Percentiles rank a stretch among this genome's conserved stretches.
These are phyloP conservation scores for Stenopsyche tienmushanensis DNA, from an alignment of 1,140 invertebrate species.

Conservation along the genomic window DNA sequence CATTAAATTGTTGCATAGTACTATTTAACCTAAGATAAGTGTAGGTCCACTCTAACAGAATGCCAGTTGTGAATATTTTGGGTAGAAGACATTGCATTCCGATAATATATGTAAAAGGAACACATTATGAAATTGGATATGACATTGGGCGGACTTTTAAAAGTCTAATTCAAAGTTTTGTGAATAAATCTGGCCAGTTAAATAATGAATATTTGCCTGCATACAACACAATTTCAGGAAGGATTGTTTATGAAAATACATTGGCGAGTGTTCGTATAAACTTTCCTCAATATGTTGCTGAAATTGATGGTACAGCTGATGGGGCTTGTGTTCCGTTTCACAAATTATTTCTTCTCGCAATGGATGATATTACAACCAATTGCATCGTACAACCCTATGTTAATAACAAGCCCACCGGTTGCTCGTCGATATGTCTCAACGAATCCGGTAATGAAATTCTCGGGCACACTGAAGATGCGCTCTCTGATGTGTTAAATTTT, in stretches of 20 bases:
- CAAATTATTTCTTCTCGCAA: conserved; percentile 77
- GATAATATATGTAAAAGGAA: conserved; percentile 73
- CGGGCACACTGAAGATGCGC: conserved; percentile 84
- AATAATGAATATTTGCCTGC: conserved; percentile 68
- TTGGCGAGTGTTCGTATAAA: conserved; percentile 64
- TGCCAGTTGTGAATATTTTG: conserved; percentile 44
- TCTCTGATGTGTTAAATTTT: conserved; percentile 72
- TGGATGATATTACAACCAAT: conserved; percentile 76
- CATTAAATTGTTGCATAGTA: too few relatives aligned
- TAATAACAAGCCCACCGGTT: conserved; percentile 68
- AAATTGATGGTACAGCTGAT: conserved; percentile 80
- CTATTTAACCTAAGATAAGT: too few relatives aligned
- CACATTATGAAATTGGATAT: conserved; percentile 82
- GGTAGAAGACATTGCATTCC: conserved; percentile 69
- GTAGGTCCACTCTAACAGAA: too few relatives aligned
- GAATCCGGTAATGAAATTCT: conserved; percentile 60
- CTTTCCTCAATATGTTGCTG: conserved; percentile 79
- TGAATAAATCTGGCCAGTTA: conserved; percentile 62
- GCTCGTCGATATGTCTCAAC: conserved; percentile 75
- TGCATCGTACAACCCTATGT: conserved; percentile 54
- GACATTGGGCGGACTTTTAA: conserved; percentile 79
- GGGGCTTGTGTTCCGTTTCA: conserved; percentile 80
- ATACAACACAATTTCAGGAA: conserved; percentile 68
- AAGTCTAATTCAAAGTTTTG: conserved; percentile 69
- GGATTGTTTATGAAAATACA: conserved; percentile 71